phyloP scores from a whole-genome alignment of 2,113 vertebrate genomes.

The Lucifuga dentata region DNA sequence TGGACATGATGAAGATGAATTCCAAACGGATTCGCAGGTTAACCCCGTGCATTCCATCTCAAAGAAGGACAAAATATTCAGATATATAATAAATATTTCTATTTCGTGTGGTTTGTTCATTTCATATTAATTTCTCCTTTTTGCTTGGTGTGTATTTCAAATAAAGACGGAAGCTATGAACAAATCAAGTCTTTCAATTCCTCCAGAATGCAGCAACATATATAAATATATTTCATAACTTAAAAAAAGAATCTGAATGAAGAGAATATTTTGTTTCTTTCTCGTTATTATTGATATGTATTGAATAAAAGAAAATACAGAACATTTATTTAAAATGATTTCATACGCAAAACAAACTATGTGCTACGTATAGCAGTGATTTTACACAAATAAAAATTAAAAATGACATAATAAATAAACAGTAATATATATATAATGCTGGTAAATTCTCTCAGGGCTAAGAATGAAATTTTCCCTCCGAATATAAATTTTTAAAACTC shows the following conservation, averaged over 20 bases:
- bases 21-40: conserved; percentile 12
- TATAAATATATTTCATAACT: not conserved
- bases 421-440: conserved; percentile 1
- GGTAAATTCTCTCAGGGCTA: not conserved
- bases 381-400: conserved; percentile 21
- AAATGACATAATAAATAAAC: not conserved
- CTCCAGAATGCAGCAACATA: conserved; percentile 21
- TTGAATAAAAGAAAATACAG: not conserved
- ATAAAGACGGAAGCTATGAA: not conserved
- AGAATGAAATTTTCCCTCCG: not conserved
- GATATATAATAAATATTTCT: not conserved
- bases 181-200: not conserved
- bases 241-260: not conserved
- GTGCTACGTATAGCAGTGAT: not conserved
- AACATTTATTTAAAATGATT: not conserved
- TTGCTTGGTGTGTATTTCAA: not conserved
- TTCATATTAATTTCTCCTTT: not conserved
- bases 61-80: not conserved
- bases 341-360: not conserved
- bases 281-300: not conserved
- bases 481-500: not conserved
- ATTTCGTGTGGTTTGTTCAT: not conserved
- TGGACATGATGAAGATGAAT: too few relatives aligned
- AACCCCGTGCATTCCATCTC: conserved; percentile 8
- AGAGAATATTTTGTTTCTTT: not conserved